A percentile compares a stretch with the other conserved stretches of the same genome.
phyloP scores from a whole-genome alignment of 2,797 vertebrate species.

The Uromys caudimaculatus region DNA sequence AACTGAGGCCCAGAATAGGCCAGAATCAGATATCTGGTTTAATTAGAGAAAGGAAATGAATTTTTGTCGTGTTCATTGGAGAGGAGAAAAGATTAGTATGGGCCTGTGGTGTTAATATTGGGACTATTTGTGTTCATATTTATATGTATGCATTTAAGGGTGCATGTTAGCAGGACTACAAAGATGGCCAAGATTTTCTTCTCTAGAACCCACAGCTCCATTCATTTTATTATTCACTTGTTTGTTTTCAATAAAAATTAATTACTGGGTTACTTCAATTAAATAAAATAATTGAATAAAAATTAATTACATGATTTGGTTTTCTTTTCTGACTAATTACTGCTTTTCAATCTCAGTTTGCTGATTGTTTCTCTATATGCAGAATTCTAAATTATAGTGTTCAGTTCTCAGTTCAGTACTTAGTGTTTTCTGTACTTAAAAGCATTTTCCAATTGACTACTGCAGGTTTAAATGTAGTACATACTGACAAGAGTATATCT shows the following conservation, averaged over 20 bases:
- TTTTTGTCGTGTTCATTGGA: too few species aligned
- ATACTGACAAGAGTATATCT: not conserved
- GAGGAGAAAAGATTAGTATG: not conserved
- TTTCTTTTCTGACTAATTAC: not conserved
- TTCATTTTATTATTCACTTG: constrained; percentile 8
- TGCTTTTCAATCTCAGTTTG: not conserved
- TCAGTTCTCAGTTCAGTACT: not conserved
- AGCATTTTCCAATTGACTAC: constrained; percentile 8
- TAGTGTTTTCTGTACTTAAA: constrained; percentile 3
- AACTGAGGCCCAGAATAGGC: not conserved
- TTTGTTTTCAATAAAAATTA: not conserved
- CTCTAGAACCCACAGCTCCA: not conserved
- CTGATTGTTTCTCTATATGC: not conserved
- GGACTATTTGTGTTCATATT: not conserved
- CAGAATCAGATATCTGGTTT: too few species aligned
- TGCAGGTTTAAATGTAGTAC: not conserved
- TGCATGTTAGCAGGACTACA: not conserved
- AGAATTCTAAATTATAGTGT: not conserved
- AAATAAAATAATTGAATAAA: constrained; percentile 6
- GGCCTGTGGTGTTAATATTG: not conserved
- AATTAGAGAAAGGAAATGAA: too few species aligned
- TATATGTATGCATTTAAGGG: constrained; percentile 33
- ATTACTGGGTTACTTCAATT: not conserved
- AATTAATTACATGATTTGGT: not conserved
- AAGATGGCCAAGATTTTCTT: not conserved